These are phyloP conservation scores for Bombus haemorrhoidalis DNA, from an alignment of 1,140 invertebrate genomes.

Conservation along the genomic window DNA sequence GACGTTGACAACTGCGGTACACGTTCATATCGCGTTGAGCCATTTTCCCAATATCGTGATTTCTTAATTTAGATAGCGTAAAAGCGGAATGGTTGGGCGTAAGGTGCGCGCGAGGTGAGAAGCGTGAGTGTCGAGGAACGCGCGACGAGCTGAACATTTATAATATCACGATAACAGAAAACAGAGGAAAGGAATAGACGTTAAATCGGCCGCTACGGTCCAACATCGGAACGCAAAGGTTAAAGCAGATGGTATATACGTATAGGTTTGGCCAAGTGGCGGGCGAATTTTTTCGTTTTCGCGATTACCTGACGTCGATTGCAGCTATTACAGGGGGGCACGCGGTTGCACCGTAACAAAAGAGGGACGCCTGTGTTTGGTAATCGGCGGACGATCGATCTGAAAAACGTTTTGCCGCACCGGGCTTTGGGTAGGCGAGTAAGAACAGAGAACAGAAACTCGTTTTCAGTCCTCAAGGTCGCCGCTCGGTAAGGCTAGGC, in stretches of 20 bases:
- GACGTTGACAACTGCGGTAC: conserved; percentile 33
- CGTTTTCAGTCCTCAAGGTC: conserved; percentile 68
- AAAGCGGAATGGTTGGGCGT: too few species aligned
- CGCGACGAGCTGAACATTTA: too few species aligned
- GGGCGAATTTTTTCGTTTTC: conserved; percentile 21
- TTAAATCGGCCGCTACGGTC: too few species aligned
- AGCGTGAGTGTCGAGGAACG: too few species aligned
- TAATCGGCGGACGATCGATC: conserved; percentile 64
- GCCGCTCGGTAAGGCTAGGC: conserved; percentile 51
- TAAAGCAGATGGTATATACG: too few species aligned
- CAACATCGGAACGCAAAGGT: too few species aligned
- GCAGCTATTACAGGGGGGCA: conserved; percentile 19
- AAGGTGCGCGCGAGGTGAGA: too few species aligned
- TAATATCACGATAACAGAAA: background rate
- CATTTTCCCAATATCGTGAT: too few species aligned
- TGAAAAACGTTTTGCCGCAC: conserved; percentile 61
- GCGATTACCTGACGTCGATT: background rate
- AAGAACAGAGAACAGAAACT: conserved; percentile 62
- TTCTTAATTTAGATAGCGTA: too few species aligned
- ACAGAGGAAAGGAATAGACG: too few species aligned
- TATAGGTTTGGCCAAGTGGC: too few species aligned
- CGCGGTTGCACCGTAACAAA: conserved; percentile 36
- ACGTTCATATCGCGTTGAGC: background rate
- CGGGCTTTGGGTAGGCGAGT: conserved; percentile 29
- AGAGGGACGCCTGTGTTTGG: conserved; percentile 65